These are phyloP conservation scores for Caloenas nicobarica DNA, from an alignment of 2,113 vertebrate genomes.

Conservation along the genomic window DNA sequence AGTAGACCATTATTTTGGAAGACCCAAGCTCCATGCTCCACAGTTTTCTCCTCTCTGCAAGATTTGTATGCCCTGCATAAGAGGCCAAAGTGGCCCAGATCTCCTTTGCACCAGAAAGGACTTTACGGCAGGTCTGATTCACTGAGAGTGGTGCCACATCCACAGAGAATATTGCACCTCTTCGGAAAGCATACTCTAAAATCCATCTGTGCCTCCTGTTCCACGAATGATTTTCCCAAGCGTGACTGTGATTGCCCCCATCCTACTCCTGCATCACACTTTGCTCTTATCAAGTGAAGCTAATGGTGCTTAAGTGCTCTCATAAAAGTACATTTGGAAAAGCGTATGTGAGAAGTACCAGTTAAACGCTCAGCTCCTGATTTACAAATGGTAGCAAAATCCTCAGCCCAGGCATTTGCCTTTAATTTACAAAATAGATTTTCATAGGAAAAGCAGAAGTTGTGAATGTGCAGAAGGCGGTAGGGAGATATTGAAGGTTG, in stretches of 20 bases:
- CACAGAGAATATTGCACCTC: fast-evolving
- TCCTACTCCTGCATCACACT: neutral
- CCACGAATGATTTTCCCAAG: neutral
- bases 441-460: neutral
- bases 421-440: neutral
- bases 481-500: neutral
- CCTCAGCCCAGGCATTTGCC: neutral
- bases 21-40: neutral
- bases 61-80: fast-evolving
- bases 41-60: neutral
- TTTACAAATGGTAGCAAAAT: neutral
- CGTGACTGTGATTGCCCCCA: neutral
- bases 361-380: neutral
- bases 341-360: fast-evolving
- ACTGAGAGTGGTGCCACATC: neutral
- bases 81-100: neutral
- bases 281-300: neutral
- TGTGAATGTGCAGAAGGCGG: neutral
- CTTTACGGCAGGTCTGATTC: neutral
- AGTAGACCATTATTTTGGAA: neutral
- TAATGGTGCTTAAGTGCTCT: neutral
- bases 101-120: neutral
- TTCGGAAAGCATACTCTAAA: neutral
- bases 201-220: neutral
- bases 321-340: neutral